Evolutionary conservation across 2,888 invertebrate species (phyloP).

Genomic region (Xestoiulus laeticollis): DNA sequence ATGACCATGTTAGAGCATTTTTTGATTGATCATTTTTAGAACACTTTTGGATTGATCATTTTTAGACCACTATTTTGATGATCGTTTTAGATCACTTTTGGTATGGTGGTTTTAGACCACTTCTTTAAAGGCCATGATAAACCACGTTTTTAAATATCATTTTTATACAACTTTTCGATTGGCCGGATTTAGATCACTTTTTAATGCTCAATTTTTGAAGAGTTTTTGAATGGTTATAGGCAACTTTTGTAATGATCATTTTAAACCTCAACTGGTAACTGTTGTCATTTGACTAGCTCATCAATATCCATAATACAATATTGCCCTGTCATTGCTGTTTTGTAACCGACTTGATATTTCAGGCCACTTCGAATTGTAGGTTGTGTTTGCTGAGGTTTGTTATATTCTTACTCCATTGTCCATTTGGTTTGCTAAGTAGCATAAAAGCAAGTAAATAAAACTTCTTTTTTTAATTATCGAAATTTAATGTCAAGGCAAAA

Average conservation of each 20-base stretch:
- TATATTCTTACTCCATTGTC: background rate
- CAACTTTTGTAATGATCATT: too few species aligned
- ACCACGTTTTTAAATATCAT: too few species aligned
- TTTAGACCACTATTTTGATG: too few species aligned
- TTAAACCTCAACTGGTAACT: background rate
- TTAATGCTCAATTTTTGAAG: too few species aligned
- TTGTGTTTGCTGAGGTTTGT: background rate
- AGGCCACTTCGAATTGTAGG: constrained; percentile 17
- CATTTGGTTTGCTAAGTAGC: background rate
- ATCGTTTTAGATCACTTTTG: too few species aligned
- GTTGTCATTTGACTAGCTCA: background rate
- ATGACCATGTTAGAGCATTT: too few species aligned
- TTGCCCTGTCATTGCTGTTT: background rate
- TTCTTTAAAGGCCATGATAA: too few species aligned
- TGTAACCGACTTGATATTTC: background rate
- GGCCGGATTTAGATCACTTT: background rate
- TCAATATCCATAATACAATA: background rate
- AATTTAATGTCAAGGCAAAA: constrained; percentile 19
- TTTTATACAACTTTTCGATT: background rate
- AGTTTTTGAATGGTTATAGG: too few species aligned
- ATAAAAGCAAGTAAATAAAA: background rate
- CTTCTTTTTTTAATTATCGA: background rate
- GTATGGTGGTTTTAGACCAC: too few species aligned
- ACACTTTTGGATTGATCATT: too few species aligned
- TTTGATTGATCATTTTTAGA: too few species aligned